Percentiles rank a stretch among this genome's conserved stretches.
Evolutionary conservation across 2,797 vertebrate species (phyloP).

Genomic region (Oreochromis mossambicus): DNA sequence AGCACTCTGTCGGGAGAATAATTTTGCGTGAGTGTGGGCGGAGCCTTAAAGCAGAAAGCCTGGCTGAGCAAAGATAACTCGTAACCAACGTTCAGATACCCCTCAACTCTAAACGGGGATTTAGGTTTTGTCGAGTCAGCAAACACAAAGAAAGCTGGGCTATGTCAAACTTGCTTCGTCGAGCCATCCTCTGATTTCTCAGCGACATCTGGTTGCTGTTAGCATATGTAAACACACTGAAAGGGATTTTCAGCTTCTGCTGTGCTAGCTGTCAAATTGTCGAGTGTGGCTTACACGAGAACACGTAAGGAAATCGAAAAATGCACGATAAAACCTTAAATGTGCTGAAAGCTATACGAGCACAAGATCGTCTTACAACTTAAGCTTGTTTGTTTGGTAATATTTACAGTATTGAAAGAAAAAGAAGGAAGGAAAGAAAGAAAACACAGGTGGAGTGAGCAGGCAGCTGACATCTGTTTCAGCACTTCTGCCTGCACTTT

Average conservation of each 20-base stretch:
- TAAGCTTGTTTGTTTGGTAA: background rate
- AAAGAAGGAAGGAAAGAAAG: background rate
- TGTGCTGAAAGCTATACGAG: background rate
- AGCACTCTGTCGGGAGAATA: background rate
- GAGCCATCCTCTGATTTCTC: background rate
- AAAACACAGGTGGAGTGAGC: background rate
- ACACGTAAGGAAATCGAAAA: background rate
- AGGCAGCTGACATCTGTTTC: background rate
- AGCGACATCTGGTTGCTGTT: background rate
- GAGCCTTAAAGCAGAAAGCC: background rate
- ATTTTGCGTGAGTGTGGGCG: fast-evolving
- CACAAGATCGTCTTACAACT: background rate
- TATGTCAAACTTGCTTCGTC: background rate
- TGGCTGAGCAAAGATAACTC: background rate
- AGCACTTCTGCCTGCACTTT: background rate
- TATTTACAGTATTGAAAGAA: background rate
- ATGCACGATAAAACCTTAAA: background rate
- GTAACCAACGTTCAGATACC: background rate
- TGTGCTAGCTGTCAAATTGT: background rate
- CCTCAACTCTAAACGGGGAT: background rate
- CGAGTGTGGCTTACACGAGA: background rate
- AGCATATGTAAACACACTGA: background rate
- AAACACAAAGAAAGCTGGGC: background rate
- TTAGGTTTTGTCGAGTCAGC: background rate
- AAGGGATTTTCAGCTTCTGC: background rate